A percentile compares a stretch with the other conserved stretches of the same genome.
Conservation (phyloP, 2,888 invertebrate species). For the Acanthosoma haemorrhoidale region DNA sequence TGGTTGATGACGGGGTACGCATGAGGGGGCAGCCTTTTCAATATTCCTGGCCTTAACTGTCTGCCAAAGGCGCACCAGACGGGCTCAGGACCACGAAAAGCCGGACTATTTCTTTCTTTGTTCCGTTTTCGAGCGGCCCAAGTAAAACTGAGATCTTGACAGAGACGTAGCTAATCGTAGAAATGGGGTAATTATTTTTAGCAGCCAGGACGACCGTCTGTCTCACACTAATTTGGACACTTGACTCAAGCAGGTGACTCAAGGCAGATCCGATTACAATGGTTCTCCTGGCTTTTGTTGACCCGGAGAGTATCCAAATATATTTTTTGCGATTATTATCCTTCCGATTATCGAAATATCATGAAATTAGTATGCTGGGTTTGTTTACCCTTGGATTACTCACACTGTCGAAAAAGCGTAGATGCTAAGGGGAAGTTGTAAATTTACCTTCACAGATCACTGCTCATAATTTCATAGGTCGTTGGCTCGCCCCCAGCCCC, state of each 20-base stretch:
- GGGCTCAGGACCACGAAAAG: background rate
- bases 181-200: background rate
- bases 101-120: background rate
- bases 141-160: background rate
- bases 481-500: background rate
- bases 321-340: no score
- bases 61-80: background rate
- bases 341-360: no score
- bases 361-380: no score
- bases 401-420: background rate
- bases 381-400: background rate
- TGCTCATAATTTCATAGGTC: background rate
- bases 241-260: slow-evolving; percentile 8
- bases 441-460: background rate
- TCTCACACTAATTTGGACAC: slow-evolving; percentile 7
- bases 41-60: no score
- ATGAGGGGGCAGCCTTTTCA: background rate
- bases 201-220: background rate
- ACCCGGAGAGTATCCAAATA: no score
- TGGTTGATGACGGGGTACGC: no score
- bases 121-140: background rate
- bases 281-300: background rate
- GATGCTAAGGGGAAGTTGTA: background rate
- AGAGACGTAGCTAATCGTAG: background rate
- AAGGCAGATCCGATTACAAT: background rate